phyloP scores from a whole-genome alignment of 2,797 vertebrate species.

The Dipus sagitta region DNA sequence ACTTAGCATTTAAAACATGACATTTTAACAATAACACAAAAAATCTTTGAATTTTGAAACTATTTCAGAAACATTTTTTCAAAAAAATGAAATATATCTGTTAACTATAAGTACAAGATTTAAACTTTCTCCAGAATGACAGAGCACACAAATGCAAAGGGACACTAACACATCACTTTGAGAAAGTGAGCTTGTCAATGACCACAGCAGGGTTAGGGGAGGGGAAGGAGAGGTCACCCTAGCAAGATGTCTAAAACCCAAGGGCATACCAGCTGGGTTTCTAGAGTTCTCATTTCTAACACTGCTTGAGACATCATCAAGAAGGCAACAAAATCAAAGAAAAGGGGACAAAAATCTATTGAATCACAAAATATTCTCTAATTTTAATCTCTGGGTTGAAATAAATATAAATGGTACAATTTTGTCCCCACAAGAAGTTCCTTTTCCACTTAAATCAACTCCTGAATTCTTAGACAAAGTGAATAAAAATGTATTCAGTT shows the following conservation, averaged over 20 bases:
- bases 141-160: neutral
- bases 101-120: neutral
- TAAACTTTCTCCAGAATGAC: neutral
- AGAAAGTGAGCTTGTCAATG: neutral
- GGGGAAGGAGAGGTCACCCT: neutral
- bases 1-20: neutral
- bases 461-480: slow-evolving; percentile 66
- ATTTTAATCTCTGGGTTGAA: slow-evolving; percentile 41
- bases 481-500: slow-evolving; percentile 60
- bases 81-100: slow-evolving; percentile 7
- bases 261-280: slow-evolving; percentile 61
- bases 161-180: neutral
- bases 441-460: slow-evolving; percentile 49
- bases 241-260: too few species aligned
- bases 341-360: slow-evolving; percentile 43
- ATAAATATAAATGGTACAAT: slow-evolving; percentile 41
- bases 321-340: slow-evolving; percentile 46
- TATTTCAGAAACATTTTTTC: neutral
- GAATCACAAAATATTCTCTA: slow-evolving; percentile 10
- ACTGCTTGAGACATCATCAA: slow-evolving; percentile 70
- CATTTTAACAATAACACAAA: neutral
- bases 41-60: neutral
- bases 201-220: neutral
- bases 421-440: slow-evolving; percentile 25
- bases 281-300: slow-evolving; percentile 77